Evolutionary conservation across 2,888 invertebrate genomes (phyloP).

Genomic region (Parnassius mnemosyne): DNA sequence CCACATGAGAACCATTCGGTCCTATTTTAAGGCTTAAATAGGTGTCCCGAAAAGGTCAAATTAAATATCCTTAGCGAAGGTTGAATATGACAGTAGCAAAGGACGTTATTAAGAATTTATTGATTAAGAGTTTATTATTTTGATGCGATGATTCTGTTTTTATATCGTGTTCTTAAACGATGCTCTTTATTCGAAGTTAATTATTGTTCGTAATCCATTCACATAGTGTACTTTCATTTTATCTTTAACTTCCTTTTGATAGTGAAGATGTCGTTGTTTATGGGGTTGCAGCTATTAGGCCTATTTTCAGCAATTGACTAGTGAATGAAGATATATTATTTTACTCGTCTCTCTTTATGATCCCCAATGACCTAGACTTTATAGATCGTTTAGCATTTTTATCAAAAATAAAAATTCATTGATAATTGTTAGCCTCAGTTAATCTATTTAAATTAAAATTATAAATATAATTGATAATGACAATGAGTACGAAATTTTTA

Average conservation of each 20-base stretch:
- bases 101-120: not conserved
- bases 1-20: constrained; percentile 2
- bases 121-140: not conserved
- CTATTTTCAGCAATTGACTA: no score
- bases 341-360: constrained; percentile 14
- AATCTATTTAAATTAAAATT: no score
- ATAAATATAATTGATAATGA: no score
- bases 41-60: constrained; percentile 16
- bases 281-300: no score
- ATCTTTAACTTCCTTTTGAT: constrained; percentile 3
- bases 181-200: no score
- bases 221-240: no score
- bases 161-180: no score
- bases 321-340: constrained; percentile 11
- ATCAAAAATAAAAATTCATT: constrained; percentile 15
- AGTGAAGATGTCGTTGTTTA: no score
- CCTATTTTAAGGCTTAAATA: constrained; percentile 11
- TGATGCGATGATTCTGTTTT: no score
- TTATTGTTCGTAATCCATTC: no score
- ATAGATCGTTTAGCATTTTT: constrained; percentile 14
- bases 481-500: no score
- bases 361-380: constrained; percentile 17
- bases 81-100: constrained; percentile 15
- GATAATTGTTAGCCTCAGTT: not conserved
- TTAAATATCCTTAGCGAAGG: constrained; percentile 16